Evolutionary conservation across 2,888 invertebrate species (phyloP), one percentile per base, ranked within the genome.

Genomic region (Sphaeridia pumilis): DNA sequence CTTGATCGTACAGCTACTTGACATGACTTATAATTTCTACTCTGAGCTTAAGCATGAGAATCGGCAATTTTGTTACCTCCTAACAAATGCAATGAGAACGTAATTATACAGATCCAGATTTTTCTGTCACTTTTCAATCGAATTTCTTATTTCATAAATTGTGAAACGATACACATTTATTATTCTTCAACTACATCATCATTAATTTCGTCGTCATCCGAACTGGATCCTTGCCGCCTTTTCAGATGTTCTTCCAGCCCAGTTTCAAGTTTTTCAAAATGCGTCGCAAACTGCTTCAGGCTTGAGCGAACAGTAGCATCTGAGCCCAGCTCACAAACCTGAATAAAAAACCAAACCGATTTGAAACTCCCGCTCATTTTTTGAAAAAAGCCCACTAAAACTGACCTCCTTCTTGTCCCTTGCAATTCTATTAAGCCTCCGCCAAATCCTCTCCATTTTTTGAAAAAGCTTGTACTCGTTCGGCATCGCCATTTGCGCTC

Each of bases 401-500:
- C 59, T 64, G 67, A 82, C 84, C 73, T 80, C 78, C 7, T 83
- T 83, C 61, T 78, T 78, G 22, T 82, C 81, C 26, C 73, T 70
- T 0, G 84, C 84, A 3, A 76, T 71, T 57, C 80, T 75, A 83
- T 86, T 85, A 43, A 87, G 79, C 55, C 85, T 73, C 49, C 81
- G 75, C 87, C 87, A 87, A 57, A 81, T 81, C 34, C 84, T 75
- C 67, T 86, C 84, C 77, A 87, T 83, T 7, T 81, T 80, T 35
- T 78, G 78, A 68, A 84, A 87, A 67, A 85, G 84, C 67, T 85
- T 84, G 17, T 81, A 79, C 69, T 87, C 87, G 4, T 78, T 72
- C 0, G 87, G 86, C 67, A 88, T 47, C 49, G 49, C 54, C 2
- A 34, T 43, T 10, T 41, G 43, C 17, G 55, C 48, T 28, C 50